These are phyloP conservation scores for Melanotus villosus DNA, from an alignment of 2,888 invertebrate species.

Conservation along the genomic window DNA sequence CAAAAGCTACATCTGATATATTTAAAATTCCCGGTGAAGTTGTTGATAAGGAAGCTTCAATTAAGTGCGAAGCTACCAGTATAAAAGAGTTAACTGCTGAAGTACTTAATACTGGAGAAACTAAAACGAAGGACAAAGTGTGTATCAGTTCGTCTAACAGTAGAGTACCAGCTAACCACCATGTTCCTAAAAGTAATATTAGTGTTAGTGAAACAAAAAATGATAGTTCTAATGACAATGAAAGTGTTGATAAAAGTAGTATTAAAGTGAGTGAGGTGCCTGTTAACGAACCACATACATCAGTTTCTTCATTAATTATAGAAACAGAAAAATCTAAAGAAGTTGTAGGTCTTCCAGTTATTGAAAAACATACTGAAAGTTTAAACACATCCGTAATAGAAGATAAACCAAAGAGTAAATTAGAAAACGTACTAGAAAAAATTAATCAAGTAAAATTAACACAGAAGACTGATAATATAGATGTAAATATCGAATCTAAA, in stretches of 20 bases:
- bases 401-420: conserved; percentile 43
- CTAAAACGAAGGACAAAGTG: not conserved
- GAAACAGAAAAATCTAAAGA: not conserved
- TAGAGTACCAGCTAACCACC: conserved; percentile 10
- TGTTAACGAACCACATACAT: conserved; percentile 8
- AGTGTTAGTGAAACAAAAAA: conserved; percentile 7
- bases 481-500: conserved; percentile 26
- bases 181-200: conserved; percentile 36
- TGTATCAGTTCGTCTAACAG: conserved; percentile 6
- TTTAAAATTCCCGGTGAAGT: too few relatives aligned
- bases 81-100: too few relatives aligned
- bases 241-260: conserved; percentile 9
- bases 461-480: conserved; percentile 41
- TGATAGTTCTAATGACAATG: conserved; percentile 8
- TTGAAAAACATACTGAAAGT: conserved; percentile 4
- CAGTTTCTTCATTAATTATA: not conserved
- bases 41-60: too few relatives aligned
- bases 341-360: conserved; percentile 27
- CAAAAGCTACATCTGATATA: too few relatives aligned
- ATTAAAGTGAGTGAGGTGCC: conserved; percentile 27
- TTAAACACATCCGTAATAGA: conserved; percentile 10
- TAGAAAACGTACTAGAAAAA: conserved; percentile 31
- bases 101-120: not conserved
- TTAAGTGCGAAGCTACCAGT: too few relatives aligned
- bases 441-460: conserved; percentile 17